These are phyloP conservation scores for Bubalus kerabau DNA, from an alignment of 2,113 vertebrate species.

Conservation along the genomic window DNA sequence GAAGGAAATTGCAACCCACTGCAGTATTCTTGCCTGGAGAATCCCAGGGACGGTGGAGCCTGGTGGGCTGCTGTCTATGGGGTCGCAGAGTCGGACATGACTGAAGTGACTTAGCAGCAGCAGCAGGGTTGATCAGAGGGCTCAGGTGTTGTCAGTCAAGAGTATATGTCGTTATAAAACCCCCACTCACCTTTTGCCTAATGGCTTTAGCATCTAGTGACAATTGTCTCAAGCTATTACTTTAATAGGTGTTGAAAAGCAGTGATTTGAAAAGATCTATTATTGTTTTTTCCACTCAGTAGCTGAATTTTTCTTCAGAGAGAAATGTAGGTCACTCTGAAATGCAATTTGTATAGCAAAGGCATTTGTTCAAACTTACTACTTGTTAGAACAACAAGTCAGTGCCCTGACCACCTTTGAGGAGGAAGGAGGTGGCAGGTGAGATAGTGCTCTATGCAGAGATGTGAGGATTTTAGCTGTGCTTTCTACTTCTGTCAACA, in stretches of 20 bases:
- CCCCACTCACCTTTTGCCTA: background rate
- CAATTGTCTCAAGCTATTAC: background rate
- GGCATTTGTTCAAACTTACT: background rate
- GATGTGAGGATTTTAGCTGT: background rate
- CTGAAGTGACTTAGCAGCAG: no score
- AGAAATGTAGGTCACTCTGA: background rate
- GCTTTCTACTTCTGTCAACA: background rate
- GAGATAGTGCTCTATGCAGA: rapidly evolving
- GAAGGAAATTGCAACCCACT: no score
- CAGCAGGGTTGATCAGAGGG: background rate
- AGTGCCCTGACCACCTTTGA: background rate
- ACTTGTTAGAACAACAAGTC: background rate
- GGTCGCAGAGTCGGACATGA: no score
- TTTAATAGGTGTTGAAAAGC: background rate
- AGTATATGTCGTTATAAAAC: background rate
- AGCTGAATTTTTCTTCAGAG: background rate
- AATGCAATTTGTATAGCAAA: background rate
- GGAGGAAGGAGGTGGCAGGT: background rate
- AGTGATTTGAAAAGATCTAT: background rate
- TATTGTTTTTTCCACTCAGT: background rate
- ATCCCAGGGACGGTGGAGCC: no score
- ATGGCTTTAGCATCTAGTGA: background rate
- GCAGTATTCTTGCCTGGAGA: no score
- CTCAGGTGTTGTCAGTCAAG: background rate
- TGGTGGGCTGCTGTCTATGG: no score